phyloP scores from a whole-genome alignment of 2,888 invertebrate genomes.

The Stenotaenia linearis region DNA sequence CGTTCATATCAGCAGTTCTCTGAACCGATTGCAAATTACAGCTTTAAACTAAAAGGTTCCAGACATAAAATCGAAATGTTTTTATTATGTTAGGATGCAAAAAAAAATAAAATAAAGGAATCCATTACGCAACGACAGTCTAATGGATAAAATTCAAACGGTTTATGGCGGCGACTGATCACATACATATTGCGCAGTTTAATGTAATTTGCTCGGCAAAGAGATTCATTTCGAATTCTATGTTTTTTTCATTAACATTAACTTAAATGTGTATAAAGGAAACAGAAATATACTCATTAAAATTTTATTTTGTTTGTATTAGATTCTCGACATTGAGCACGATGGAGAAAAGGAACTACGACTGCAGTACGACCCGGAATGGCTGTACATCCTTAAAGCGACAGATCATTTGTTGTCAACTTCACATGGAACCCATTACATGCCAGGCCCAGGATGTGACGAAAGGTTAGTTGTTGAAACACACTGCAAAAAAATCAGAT shows the following conservation, averaged over 20 bases:
- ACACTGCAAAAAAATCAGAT: no score
- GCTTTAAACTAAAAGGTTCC: not conserved
- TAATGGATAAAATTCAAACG: not conserved
- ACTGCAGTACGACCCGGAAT: slow-evolving; percentile 81
- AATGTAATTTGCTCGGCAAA: not conserved
- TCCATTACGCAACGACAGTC: not conserved
- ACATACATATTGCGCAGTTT: not conserved
- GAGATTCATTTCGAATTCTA: not conserved
- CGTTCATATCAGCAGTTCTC: no score
- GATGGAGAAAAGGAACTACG: slow-evolving; percentile 42
- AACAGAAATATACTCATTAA: not conserved
- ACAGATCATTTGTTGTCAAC: slow-evolving; percentile 84
- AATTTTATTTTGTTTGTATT: slow-evolving; percentile 27
- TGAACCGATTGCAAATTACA: not conserved
- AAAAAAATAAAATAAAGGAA: not conserved
- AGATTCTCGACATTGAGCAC: slow-evolving; percentile 57
- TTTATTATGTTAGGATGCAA: not conserved
- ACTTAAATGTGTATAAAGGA: no score
- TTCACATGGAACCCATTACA: slow-evolving; percentile 61
- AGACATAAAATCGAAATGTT: not conserved
- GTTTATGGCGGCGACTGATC: not conserved
- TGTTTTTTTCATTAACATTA: no score
- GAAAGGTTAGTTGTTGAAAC: slow-evolving; percentile 55
- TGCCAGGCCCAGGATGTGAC: slow-evolving; percentile 71
- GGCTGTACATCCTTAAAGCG: slow-evolving; percentile 78